These are phyloP conservation scores for Aphelenchoides fujianensis DNA, from an alignment of 1,140 invertebrate genomes.

Conservation along the genomic window DNA sequence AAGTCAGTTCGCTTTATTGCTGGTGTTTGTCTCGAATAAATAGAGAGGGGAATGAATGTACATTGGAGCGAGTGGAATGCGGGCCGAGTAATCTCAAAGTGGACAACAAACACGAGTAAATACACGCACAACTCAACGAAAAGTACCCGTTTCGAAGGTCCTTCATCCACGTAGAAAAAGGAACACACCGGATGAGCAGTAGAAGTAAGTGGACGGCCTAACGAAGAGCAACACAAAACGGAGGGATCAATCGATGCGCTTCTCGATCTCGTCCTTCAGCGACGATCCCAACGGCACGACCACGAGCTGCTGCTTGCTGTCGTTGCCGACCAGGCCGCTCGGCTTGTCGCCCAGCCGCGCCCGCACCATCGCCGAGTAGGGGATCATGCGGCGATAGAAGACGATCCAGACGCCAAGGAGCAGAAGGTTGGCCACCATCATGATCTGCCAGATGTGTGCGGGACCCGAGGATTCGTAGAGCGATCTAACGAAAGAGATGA, in stretches of 20 bases:
- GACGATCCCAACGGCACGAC: neutral
- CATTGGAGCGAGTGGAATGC: too few relatives aligned
- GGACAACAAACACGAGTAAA: too few relatives aligned
- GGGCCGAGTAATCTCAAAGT: too few relatives aligned
- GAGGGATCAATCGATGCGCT: too few relatives aligned
- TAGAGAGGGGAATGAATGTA: too few relatives aligned
- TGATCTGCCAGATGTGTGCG: conserved; percentile 18
- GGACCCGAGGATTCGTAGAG: conserved; percentile 31
- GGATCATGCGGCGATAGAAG: conserved; percentile 31
- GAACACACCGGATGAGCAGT: too few relatives aligned
- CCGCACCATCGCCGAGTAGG: neutral
- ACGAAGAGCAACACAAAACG: neutral
- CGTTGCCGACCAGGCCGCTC: neutral
- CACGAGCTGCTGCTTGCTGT: neutral
- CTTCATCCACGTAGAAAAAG: too few relatives aligned
- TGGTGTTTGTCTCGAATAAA: too few relatives aligned
- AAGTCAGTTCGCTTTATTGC: too few relatives aligned
- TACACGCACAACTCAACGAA: too few relatives aligned
- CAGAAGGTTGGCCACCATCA: conserved; percentile 8
- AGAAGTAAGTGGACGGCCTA: neutral
- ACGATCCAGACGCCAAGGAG: conserved; percentile 27
- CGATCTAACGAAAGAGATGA: conserved; percentile 11
- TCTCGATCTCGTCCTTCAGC: neutral
- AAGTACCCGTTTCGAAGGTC: too few relatives aligned
- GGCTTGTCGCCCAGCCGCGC: neutral